These are phyloP conservation scores for Flexamia atlantica DNA, from an alignment of 2,888 invertebrate species.

Conservation along the genomic window DNA sequence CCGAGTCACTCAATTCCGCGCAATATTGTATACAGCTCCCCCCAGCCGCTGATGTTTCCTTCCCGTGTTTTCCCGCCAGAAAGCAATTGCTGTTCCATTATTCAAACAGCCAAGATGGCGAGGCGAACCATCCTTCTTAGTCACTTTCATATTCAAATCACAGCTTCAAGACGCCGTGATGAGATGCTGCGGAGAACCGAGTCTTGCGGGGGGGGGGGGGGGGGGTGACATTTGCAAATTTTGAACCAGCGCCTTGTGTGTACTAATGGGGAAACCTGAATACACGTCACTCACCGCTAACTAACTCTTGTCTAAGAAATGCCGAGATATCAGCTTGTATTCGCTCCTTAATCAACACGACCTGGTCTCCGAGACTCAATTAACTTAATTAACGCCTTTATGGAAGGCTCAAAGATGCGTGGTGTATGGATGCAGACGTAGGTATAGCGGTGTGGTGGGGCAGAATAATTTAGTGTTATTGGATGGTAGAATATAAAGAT, in stretches of 20 bases:
- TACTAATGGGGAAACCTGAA: conserved; percentile 58
- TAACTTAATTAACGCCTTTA: conserved; percentile 46
- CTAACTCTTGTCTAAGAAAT: conserved; percentile 58
- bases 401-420: conserved; percentile 15
- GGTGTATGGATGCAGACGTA: not conserved
- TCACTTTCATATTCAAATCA: conserved; percentile 64
- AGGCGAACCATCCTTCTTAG: conserved; percentile 56
- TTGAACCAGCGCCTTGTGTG: conserved; percentile 63
- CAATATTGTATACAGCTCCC: not conserved
- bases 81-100: conserved; percentile 57
- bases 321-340: conserved; percentile 39
- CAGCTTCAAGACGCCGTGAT: conserved; percentile 56
- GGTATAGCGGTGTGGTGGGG: not conserved
- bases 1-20: conserved; percentile 10
- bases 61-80: not conserved
- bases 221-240: conserved; percentile 67
- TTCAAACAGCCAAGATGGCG: conserved; percentile 52
- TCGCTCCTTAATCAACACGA: conserved; percentile 47
- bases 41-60: conserved; percentile 21
- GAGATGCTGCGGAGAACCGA: conserved; percentile 30
- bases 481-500: too few species aligned
- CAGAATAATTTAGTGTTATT: too few species aligned
- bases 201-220: conserved; percentile 50
- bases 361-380: conserved; percentile 21
- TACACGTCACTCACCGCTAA: conserved; percentile 57